Conservation (phyloP, 2,888 invertebrate species). For the Axea sp. region DNA sequence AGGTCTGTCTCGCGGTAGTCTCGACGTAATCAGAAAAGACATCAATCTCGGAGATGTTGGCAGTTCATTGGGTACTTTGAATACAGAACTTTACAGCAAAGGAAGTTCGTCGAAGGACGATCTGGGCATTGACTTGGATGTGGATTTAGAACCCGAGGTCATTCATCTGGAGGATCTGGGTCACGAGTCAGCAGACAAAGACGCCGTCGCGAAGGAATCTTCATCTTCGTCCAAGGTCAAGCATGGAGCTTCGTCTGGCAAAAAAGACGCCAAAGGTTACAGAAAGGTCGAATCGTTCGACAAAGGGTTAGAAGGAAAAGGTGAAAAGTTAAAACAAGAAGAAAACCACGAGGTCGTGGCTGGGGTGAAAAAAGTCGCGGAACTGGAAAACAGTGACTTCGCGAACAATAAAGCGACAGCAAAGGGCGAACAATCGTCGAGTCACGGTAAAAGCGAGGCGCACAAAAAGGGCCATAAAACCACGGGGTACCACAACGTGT, state of each 20-base stretch:
- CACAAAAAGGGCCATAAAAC: slow-evolving; percentile 86
- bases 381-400: slow-evolving; percentile 76
- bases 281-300: slow-evolving; percentile 69
- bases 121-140: not conserved
- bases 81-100: slow-evolving; percentile 27
- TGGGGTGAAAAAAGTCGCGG: slow-evolving; percentile 74
- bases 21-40: slow-evolving; percentile 45
- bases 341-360: slow-evolving; percentile 77
- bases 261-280: slow-evolving; percentile 69
- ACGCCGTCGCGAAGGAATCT: slow-evolving; percentile 58
- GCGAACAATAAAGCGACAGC: slow-evolving; percentile 81
- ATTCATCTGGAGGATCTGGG: slow-evolving; percentile 24
- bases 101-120: slow-evolving; percentile 20
- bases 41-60: slow-evolving; percentile 31
- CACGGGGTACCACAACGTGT: slow-evolving; percentile 87
- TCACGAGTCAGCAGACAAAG: slow-evolving; percentile 36
- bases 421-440: slow-evolving; percentile 81
- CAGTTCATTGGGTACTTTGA: slow-evolving; percentile 31
- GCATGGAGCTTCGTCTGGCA: slow-evolving; percentile 62
- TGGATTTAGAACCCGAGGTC: slow-evolving; percentile 14
- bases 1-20: slow-evolving; percentile 48
- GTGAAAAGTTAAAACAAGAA: slow-evolving; percentile 60
- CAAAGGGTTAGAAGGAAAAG: slow-evolving; percentile 69
- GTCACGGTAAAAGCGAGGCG: slow-evolving; percentile 82
- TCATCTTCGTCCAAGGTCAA: slow-evolving; percentile 63